Base-by-base conservation (phyloP, 2,797 vertebrate species). In the Anolis apletophallus region DNA sequence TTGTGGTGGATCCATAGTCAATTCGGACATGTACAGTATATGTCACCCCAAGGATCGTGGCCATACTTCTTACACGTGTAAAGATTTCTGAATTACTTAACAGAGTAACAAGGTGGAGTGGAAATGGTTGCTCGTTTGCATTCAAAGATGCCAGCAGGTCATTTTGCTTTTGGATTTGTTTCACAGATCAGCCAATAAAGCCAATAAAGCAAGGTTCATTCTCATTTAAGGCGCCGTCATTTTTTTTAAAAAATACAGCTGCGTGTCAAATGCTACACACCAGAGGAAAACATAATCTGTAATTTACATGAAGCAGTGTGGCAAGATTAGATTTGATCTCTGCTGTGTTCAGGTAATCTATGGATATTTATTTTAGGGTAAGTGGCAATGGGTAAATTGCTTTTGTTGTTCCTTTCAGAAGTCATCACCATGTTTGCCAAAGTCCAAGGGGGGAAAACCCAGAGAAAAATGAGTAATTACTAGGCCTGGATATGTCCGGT, bases 331-430 rank as follows among this genome's bases (percentile, higher is more conserved):
- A 96, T 96, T 96, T 93, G 88, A 61, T 93, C 93, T 93, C 82
- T 74, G 94, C 72, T 86, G 89, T 93, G 93, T 95, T 95, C 92
- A 95, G 94, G 94, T 88, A 84, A 94, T 95, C 95, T 93, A 81
- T 86, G 92, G 90, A 92, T 94, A 93, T 95, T 95, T 96, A 86
- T 92, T 92, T 83, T 91, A 91, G 46, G 85, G 91, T 95, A 92
- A 93, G 92, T 92, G 90, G 88, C 88, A 93, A 96, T 95, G 92
- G 92, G 92, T 84, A 95, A 96, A 95, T 95, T 96, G 94, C 92
- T 96, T 95, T 95, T 95, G 93, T 95, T 95, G 93, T 95, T 93
- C 91, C 94, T 96, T 96, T 96, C 91, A 94, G 95, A 94, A 95
- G 93, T 94, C 89, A 89, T 93, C 94, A 92, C 90, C 94, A 94